Base-by-base conservation (phyloP, 2,113 vertebrate species). In the Spheniscus mendiculus region DNA sequence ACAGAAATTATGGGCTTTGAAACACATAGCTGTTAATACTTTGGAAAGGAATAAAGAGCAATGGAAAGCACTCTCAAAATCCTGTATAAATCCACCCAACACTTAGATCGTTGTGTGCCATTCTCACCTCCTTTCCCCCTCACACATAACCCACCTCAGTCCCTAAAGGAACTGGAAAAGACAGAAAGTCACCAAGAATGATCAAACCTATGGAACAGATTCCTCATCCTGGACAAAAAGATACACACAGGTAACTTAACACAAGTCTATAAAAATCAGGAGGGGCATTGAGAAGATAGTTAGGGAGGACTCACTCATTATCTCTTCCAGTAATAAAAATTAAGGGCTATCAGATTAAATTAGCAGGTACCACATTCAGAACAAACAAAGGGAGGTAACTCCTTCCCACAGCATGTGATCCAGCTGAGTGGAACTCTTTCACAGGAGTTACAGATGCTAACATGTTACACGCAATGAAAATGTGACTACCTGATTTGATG, bases 311-410 rank as follows among this genome's bases (percentile, higher is more conserved):
- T 66, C 25, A 11, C 8, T 89, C 30, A 53, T 88, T 83, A 88
- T 62, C 58, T 70, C 62, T 90, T 61, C 32, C 53, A 36, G 14
- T 79, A 56, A 88, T 66, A 90, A 71, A 66, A 93, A 92, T 49
- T 38, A 88, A 76, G 40, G 34, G 66, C 83, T 73, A 88, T 71
- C 67, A 85, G 50, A 83, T 23, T 15, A 86, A 96, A 95, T 77
- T 62, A 66, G 79, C 45, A 90, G 83, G 76, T 56, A 62, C 5
- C 49, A 65, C 42, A 20, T 56, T 58, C 62, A 90, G 69, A 95
- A 88, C 53, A 91, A 79, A 85, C 40, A 86, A 40, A 76, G 53
- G 62, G 66, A 80, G 62, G 71, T 45, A 45, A 92, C 53, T 49
- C 49, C 67, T 80, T 90, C 70, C 36, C 30, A 42, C 23, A 69